phyloP scores from a whole-genome alignment of 2,113 vertebrate genomes.

The rat (Rattus norvegicus) region DNA sequence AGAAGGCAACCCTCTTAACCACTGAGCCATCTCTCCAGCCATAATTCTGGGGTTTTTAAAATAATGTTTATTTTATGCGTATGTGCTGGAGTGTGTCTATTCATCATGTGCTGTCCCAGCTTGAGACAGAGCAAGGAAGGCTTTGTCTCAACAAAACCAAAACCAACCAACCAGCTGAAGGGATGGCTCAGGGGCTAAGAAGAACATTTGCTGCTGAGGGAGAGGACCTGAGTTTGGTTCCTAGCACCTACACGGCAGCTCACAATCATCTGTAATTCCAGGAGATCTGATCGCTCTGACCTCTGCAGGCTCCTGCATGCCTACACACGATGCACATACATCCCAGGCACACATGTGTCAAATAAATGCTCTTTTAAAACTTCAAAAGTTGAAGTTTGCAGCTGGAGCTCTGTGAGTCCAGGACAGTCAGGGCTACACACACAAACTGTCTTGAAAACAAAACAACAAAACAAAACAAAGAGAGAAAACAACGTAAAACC shows the following conservation, averaged over 20 bases:
- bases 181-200: neutral
- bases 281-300: neutral
- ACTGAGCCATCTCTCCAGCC: too few species aligned
- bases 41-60: neutral
- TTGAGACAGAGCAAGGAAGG: neutral
- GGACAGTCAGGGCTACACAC: neutral
- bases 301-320: neutral
- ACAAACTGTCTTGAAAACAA: neutral
- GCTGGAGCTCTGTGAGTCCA: neutral
- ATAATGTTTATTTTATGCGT: neutral
- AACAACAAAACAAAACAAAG: neutral
- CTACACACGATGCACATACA: neutral
- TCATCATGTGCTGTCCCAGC: neutral
- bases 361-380: neutral
- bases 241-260: neutral
- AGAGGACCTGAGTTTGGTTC: neutral
- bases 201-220: neutral
- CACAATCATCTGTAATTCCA: neutral
- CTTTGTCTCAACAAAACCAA: neutral
- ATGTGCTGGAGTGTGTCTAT: neutral
- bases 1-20: too few species aligned
- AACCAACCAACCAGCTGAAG: neutral
- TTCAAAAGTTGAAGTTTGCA: neutral
- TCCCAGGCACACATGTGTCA: neutral
- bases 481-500: too few species aligned